phyloP scores from a whole-genome alignment of 2,797 vertebrate species.

The Tamandua tetradactyla region DNA sequence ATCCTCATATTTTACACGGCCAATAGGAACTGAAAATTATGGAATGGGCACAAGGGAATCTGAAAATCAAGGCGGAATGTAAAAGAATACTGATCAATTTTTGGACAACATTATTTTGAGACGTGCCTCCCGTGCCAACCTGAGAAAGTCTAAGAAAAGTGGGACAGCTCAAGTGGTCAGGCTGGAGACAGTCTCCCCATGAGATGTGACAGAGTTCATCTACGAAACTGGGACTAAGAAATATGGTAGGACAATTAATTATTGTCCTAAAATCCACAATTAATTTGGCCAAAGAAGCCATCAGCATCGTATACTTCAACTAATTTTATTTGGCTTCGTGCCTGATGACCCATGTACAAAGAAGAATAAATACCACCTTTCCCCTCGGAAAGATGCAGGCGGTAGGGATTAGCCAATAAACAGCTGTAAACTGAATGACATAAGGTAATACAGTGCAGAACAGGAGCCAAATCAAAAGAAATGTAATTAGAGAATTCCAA shows the following conservation, averaged over 20 bases:
- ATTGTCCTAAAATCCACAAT: not conserved
- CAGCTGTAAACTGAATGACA: not conserved
- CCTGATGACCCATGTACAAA: not conserved
- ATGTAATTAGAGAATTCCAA: not conserved
- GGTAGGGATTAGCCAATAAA: not conserved
- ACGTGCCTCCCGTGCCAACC: not conserved
- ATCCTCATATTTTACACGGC: not conserved
- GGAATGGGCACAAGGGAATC: not conserved
- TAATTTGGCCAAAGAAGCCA: not conserved
- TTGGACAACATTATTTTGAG: not conserved
- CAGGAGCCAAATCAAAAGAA: not conserved
- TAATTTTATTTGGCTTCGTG: not conserved
- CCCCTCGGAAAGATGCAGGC: not conserved
- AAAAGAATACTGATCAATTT: not conserved
- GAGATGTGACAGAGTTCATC: not conserved
- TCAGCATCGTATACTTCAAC: not conserved
- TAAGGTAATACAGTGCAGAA: not conserved
- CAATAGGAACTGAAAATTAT: conserved; percentile 26
- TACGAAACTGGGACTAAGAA: not conserved
- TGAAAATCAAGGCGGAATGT: not conserved
- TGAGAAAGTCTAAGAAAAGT: not conserved
- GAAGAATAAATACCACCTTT: not conserved
- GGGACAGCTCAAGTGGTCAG: not conserved
- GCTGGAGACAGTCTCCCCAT: not conserved
- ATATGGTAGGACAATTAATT: not conserved